phyloP scores from a whole-genome alignment of 2,888 invertebrate species.

The Pandemis corylana region DNA sequence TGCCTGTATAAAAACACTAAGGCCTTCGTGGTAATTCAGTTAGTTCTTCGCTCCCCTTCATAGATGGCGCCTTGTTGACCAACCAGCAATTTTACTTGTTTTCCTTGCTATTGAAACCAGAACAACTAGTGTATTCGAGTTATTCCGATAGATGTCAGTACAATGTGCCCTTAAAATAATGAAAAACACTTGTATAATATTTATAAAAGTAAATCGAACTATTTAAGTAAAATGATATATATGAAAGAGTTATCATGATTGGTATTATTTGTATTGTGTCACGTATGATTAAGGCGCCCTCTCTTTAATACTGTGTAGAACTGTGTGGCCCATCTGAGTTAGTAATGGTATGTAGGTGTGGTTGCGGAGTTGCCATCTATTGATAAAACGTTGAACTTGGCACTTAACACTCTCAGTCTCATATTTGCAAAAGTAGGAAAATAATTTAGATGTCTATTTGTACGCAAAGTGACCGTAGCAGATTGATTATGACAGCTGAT shows the following conservation, averaged over 20 bases:
- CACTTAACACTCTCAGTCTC: too few species aligned
- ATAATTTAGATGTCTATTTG: background rate
- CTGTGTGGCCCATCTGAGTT: background rate
- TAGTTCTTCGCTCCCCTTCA: background rate
- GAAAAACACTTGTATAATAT: too few species aligned
- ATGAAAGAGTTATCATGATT: background rate
- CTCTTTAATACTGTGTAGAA: background rate
- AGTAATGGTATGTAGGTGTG: background rate
- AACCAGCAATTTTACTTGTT: background rate
- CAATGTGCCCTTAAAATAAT: background rate
- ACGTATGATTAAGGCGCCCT: background rate
- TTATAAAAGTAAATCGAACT: too few species aligned
- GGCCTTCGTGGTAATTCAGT: background rate
- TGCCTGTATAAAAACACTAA: too few species aligned
- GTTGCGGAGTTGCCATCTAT: background rate
- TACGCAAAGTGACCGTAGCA: background rate
- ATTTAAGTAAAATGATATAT: too few species aligned
- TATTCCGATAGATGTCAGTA: constrained; percentile 5
- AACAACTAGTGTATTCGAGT: background rate
- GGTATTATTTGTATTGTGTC: background rate
- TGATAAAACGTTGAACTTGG: background rate
- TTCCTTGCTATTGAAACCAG: background rate
- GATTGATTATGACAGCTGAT: too few species aligned
- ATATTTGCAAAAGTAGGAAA: too few species aligned
- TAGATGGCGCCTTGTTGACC: background rate